A percentile compares a stretch with the other conserved stretches of the same genome.
These are phyloP conservation scores for Nycticryphes semicollaris DNA, from an alignment of 2,113 vertebrate species.

Conservation along the genomic window DNA sequence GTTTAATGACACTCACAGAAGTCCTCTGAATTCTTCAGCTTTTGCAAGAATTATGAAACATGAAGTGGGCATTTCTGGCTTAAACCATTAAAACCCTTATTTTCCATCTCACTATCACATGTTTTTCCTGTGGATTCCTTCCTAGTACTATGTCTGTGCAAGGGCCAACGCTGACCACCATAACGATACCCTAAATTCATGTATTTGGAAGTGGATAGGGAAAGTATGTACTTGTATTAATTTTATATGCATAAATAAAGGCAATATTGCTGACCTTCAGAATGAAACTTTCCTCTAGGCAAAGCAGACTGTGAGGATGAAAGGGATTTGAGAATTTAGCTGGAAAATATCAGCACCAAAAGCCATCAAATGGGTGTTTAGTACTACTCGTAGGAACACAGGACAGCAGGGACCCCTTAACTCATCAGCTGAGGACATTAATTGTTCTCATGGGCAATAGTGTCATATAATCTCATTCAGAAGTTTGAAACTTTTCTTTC, in stretches of 20 bases:
- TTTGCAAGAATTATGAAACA: neutral
- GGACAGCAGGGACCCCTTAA: neutral
- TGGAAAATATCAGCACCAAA: neutral
- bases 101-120: neutral
- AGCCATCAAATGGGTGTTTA: neutral
- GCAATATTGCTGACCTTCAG: neutral
- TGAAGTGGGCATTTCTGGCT: neutral
- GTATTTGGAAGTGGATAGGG: neutral
- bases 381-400: neutral
- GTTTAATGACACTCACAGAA: neutral
- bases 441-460: neutral
- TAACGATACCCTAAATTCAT: neutral
- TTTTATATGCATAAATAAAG: neutral
- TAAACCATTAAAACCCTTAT: neutral
- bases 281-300: neutral
- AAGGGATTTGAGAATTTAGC: neutral
- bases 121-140: neutral
- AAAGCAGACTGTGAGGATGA: neutral
- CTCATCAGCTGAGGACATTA: neutral
- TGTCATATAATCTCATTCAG: neutral
- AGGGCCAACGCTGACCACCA: neutral
- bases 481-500: neutral
- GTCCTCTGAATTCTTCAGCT: neutral
- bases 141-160: neutral
- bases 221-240: neutral